Evolutionary conservation across 2,797 vertebrate species (phyloP).

Genomic region (Anisognathus igniventris): DNA sequence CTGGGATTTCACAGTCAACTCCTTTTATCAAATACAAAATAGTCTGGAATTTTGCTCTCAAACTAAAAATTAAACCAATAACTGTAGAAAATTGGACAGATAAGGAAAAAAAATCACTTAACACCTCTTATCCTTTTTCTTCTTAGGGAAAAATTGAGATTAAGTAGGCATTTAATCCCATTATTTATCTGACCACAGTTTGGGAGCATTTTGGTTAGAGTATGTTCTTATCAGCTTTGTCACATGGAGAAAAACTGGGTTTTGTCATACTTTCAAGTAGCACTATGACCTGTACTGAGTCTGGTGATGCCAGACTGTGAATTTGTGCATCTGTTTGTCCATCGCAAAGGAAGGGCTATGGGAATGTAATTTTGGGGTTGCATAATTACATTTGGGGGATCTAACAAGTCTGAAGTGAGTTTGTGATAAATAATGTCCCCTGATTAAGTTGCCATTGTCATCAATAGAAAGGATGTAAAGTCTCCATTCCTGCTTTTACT

Average conservation of each 20-base stretch:
- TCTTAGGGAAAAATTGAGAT: background rate
- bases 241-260: background rate
- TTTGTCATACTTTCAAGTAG: background rate
- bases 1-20: background rate
- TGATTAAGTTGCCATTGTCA: background rate
- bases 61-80: background rate
- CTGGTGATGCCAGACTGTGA: background rate
- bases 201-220: background rate
- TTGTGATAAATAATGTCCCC: background rate
- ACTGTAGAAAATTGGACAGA: background rate
- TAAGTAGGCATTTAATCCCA: background rate
- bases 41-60: background rate
- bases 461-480: background rate
- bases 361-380: background rate
- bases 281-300: background rate
- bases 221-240: background rate
- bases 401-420: background rate
- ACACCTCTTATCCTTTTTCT: background rate
- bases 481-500: background rate
- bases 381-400: background rate
- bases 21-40: background rate
- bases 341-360: rapidly evolving
- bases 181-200: background rate
- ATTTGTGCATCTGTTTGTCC: background rate
- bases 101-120: background rate